Percentiles rank a stretch among this genome's conserved stretches.
Conservation (phyloP, 92 coral and sea anemone genomes). For the Epizoanthus stellaris region DNA sequence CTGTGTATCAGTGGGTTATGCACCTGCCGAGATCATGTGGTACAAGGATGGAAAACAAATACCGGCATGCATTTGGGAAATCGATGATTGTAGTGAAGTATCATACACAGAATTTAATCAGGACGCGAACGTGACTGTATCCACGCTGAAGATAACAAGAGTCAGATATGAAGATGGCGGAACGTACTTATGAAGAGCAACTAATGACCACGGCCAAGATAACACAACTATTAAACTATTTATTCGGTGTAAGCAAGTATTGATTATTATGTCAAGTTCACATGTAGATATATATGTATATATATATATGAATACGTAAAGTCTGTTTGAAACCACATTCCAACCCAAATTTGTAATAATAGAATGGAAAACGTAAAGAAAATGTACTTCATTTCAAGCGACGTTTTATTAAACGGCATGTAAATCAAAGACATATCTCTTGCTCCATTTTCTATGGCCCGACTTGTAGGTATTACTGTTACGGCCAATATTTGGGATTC, state of each 20-base stretch:
- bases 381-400: too few species aligned
- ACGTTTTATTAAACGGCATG: too few species aligned
- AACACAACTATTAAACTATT: constrained; percentile 16
- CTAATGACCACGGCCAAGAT: constrained; percentile 28
- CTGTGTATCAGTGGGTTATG: constrained; percentile 45
- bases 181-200: constrained; percentile 45
- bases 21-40: constrained; percentile 45
- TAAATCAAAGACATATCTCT: too few species aligned
- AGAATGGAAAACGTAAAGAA: too few species aligned
- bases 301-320: too few species aligned
- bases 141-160: constrained; percentile 28
- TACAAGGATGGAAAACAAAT: constrained; percentile 48
- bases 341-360: too few species aligned
- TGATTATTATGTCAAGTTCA: too few species aligned
- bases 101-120: not conserved
- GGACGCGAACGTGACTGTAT: constrained; percentile 13
- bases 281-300: too few species aligned
- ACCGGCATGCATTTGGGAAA: not conserved
- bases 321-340: too few species aligned
- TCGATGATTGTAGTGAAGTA: not conserved
- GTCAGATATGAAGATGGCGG: constrained; percentile 47
- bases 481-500: too few species aligned
- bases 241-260: constrained; percentile 46
- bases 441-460: too few species aligned
- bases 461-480: too few species aligned